Evolutionary conservation across 2,888 invertebrate species (phyloP).

Genomic region (Cordilura impudica): DNA sequence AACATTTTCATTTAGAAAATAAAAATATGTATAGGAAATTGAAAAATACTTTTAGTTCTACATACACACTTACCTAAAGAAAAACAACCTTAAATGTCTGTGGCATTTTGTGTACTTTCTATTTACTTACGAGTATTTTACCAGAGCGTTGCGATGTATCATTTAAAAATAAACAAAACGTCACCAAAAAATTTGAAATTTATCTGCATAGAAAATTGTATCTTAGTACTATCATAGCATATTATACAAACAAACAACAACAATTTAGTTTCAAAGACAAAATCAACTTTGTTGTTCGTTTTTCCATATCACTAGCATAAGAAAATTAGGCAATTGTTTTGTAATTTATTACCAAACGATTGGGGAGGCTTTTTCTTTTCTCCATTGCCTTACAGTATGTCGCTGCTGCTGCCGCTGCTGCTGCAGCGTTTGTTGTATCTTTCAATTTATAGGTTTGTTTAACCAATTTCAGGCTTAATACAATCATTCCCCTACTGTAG

Average conservation of each 20-base stretch:
- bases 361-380: constrained; percentile 10
- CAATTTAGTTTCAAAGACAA: constrained; percentile 9
- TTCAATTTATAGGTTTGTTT: constrained; percentile 32
- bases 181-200: constrained; percentile 38
- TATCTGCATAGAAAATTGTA: constrained; percentile 41
- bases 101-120: constrained; percentile 8
- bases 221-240: background rate
- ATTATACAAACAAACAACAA: constrained; percentile 20
- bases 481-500: constrained; percentile 5
- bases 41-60: background rate
- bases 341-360: constrained; percentile 49
- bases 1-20: background rate
- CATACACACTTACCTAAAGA: background rate
- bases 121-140: background rate
- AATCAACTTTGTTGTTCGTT: background rate
- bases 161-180: constrained; percentile 44
- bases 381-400: background rate
- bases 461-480: constrained; percentile 48
- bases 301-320: constrained; percentile 16
- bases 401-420: background rate
- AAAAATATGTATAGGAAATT: background rate
- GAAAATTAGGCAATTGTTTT: constrained; percentile 54
- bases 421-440: background rate
- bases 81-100: constrained; percentile 13
- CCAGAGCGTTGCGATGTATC: constrained; percentile 18